Percentiles rank a stretch among this genome's conserved stretches.
These are phyloP conservation scores for Bradysia coprophila DNA, from an alignment of 1,140 invertebrate species.

Conservation along the genomic window DNA sequence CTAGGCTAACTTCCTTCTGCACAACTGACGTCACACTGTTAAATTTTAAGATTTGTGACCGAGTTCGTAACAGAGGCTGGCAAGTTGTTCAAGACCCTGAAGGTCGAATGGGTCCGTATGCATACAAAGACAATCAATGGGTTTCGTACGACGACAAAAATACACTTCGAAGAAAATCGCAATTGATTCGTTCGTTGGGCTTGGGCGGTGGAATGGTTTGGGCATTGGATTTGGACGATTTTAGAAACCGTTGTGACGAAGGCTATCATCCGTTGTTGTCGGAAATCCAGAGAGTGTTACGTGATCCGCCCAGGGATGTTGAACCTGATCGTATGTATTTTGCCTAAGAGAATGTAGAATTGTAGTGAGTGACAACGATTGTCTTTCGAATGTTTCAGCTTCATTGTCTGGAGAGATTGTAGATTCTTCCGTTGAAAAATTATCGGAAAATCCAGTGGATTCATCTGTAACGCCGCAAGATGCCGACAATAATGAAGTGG, in stretches of 20 bases:
- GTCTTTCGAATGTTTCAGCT: too few species aligned
- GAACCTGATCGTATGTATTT: constrained; percentile 14
- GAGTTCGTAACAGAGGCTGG: constrained; percentile 58
- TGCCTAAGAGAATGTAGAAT: neutral
- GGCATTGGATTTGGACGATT: constrained; percentile 79
- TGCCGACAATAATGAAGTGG: neutral
- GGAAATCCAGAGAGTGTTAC: constrained; percentile 43
- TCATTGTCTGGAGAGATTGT: too few species aligned
- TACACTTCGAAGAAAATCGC: constrained; percentile 58
- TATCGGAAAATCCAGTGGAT: too few species aligned
- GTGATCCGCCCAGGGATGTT: constrained; percentile 13
- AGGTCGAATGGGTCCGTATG: constrained; percentile 66
- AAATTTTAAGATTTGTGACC: constrained; percentile 50
- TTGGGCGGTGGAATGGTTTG: constrained; percentile 80
- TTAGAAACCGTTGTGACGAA: constrained; percentile 49
- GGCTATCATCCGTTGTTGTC: constrained; percentile 57
- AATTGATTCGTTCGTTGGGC: constrained; percentile 52
- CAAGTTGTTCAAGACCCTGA: constrained; percentile 55
- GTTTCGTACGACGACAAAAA: constrained; percentile 70
- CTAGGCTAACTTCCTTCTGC: neutral
- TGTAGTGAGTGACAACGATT: neutral
- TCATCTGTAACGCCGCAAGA: too few species aligned
- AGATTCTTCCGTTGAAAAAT: too few species aligned
- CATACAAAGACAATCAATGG: constrained; percentile 74
- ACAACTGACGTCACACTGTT: neutral